Conservation (phyloP, 2,113 vertebrate genomes). For the Lepisosteus osseus region DNA sequence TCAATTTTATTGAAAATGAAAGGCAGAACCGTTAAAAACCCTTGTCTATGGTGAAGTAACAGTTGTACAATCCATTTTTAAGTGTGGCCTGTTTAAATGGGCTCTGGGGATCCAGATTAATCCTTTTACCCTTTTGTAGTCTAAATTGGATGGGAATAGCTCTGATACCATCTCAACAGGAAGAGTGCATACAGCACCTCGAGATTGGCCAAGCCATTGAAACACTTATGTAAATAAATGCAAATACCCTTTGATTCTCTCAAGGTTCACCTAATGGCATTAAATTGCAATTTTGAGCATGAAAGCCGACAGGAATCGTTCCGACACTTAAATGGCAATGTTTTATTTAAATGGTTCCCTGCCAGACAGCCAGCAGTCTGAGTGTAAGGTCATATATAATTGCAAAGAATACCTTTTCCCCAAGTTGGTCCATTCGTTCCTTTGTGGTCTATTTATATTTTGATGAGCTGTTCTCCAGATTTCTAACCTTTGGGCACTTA, state of each 20-base stretch:
- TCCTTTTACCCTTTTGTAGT: no score
- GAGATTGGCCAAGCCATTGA: not conserved
- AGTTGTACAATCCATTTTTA: no score
- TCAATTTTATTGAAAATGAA: no score
- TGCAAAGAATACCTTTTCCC: not conserved
- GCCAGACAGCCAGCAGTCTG: not conserved
- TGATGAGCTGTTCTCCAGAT: not conserved
- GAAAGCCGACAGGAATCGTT: constrained; percentile 4
- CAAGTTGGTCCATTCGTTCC: not conserved
- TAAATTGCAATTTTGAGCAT: not conserved
- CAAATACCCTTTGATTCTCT: constrained; percentile 4
- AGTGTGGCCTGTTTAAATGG: no score
- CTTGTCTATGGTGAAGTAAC: no score
- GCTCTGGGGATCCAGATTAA: no score
- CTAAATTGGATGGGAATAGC: not conserved
- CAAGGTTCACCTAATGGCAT: constrained; percentile 6
- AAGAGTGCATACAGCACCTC: not conserved
- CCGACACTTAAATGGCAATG: not conserved
- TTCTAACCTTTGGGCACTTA: not conserved
- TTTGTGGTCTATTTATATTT: not conserved
- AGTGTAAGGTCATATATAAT: constrained; percentile 15
- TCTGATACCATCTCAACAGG: not conserved
- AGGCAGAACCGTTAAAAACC: no score
- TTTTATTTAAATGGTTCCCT: constrained; percentile 18
- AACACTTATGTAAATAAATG: constrained; percentile 15